These are phyloP conservation scores for Nesospiza acunhae DNA, from an alignment of 2,113 vertebrate species.

Conservation along the genomic window DNA sequence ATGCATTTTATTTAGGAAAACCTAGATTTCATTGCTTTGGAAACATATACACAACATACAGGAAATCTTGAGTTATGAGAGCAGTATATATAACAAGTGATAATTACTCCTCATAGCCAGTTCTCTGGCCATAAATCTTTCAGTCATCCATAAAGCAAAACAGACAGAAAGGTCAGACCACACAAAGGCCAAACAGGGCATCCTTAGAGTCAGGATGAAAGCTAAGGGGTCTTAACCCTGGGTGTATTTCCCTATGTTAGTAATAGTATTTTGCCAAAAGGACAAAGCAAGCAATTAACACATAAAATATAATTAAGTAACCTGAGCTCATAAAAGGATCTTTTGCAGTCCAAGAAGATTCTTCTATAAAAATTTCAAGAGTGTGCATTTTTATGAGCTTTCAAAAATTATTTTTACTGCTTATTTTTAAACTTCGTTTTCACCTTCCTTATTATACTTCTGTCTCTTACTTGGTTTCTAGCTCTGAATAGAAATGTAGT, in stretches of 20 bases:
- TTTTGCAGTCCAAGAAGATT: background rate
- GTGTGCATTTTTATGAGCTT: background rate
- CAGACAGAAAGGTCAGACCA: constrained; percentile 2
- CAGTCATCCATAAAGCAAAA: background rate
- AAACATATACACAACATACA: background rate
- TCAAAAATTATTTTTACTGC: background rate
- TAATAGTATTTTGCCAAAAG: background rate
- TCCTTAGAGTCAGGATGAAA: background rate
- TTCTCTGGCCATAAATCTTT: background rate
- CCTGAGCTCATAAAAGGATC: background rate
- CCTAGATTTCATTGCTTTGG: background rate
- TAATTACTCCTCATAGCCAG: background rate
- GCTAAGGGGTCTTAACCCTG: background rate
- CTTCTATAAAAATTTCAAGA: background rate
- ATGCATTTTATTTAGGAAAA: background rate
- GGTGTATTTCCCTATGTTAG: background rate
- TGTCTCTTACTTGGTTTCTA: background rate
- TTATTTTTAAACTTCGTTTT: background rate
- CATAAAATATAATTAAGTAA: background rate
- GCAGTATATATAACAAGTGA: background rate
- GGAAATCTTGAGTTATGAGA: background rate
- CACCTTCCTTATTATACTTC: background rate
- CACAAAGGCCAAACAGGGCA: background rate
- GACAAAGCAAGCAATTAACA: background rate
- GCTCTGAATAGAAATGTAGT: background rate